Conservation (phyloP, 2,113 vertebrate genomes). For the Amblyopsis rosae region DNA sequence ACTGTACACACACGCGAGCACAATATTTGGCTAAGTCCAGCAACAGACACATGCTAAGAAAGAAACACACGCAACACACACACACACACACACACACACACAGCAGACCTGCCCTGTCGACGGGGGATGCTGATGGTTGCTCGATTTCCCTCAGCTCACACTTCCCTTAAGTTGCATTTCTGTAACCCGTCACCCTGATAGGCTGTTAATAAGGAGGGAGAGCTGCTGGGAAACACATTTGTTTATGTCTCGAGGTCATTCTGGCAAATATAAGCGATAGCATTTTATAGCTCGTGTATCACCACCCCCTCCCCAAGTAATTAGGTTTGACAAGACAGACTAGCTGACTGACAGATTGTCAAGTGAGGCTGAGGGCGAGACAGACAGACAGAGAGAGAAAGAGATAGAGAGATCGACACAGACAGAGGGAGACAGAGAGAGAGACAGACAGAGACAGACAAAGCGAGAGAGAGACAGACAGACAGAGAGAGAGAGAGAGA, state of each 20-base stretch:
- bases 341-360: slow-evolving; percentile 1
- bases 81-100: slow-evolving; percentile 6
- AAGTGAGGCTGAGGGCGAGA: background rate
- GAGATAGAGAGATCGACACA: background rate
- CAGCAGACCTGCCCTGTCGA: background rate
- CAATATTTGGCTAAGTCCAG: slow-evolving; percentile 2
- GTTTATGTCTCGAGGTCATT: too few species aligned
- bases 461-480: background rate
- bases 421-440: background rate
- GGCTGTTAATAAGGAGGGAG: slow-evolving; percentile 21
- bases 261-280: too few species aligned
- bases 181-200: slow-evolving; percentile 46
- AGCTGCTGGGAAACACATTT: too few species aligned
- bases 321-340: background rate
- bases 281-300: too few species aligned
- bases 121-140: slow-evolving; percentile 27
- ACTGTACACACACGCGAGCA: slow-evolving; percentile 6
- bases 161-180: slow-evolving; percentile 35
- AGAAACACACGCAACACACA: background rate
- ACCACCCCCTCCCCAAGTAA: background rate
- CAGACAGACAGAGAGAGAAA: background rate
- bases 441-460: background rate
- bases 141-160: slow-evolving; percentile 40
- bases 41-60: background rate
- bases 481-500: background rate